Evolutionary conservation across 2,113 vertebrate genomes (phyloP), one percentile per base, ranked within the genome.

Genomic region (Carlito syrichta): DNA sequence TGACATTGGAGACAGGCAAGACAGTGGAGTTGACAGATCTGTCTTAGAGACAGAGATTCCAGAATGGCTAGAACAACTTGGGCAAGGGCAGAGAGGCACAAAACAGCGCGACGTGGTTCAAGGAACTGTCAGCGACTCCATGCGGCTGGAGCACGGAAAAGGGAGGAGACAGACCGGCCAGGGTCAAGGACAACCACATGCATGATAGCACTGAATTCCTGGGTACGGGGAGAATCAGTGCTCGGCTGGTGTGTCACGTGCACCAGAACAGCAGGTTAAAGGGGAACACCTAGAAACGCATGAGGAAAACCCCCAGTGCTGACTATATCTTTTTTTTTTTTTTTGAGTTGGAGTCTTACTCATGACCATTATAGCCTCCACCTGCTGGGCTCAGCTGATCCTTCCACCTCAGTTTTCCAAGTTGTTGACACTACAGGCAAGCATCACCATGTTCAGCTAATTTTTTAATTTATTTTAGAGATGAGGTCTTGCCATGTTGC

Each of bases 131-230:
- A 0, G 22, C 22, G 3, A 50, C 25, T 20, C 66, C 43, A 3
- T 0, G 10, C 0, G 86, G 79, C 79, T 32, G 54, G 19, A 40
- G 7, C 4, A 0, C 0, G 35, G 74, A 8, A 0, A 7, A 11
- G 30, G 35, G 74, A 58, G 87, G 66, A 58, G 54, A 30, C 0
- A 1, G 79, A 25, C 23, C 2, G 38, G 20, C 27, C 13, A 4
- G 14, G 40, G 62, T 38, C 56, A 25, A 82, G 86, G 7, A 16
- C 0, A 25, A 48, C 79, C 48, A 4, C 35, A 16, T 14, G 0
- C 12, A 0, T 22, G 3, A 1, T 0, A 10, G 66, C 35, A 6
- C 66, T 4, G 4, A 0, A 32, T 32, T 23, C 1, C n/a, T 3
- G 40, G 54, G 50, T 27, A 27, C 81, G 22, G 40, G n/a, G 48